These are phyloP conservation scores for Drosophila cracens DNA, from an alignment of 2,888 invertebrate genomes.

Conservation along the genomic window DNA sequence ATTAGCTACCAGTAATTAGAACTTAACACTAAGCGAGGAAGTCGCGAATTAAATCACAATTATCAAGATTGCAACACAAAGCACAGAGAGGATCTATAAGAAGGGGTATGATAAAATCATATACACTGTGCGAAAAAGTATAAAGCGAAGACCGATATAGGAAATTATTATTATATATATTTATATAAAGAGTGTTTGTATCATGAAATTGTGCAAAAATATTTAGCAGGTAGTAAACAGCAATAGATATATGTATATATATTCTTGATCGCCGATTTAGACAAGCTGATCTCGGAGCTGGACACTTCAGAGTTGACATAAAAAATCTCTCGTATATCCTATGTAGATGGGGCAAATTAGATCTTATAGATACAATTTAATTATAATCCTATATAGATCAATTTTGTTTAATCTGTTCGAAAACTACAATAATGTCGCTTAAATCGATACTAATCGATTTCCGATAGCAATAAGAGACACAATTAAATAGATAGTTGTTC, in stretches of 20 bases:
- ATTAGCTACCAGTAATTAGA: slow-evolving; percentile 26
- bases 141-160: neutral
- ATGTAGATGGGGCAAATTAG: too few relatives aligned
- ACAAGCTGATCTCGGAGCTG: neutral
- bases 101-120: neutral
- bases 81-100: neutral
- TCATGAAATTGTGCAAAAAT: too few relatives aligned
- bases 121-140: too few relatives aligned
- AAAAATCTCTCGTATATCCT: neutral
- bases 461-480: neutral
- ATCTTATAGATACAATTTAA: too few relatives aligned
- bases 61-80: neutral
- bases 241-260: neutral
- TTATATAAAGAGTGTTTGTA: too few relatives aligned
- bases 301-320: neutral
- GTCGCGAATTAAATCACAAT: neutral
- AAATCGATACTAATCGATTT: neutral
- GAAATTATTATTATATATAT: too few relatives aligned
- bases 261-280: neutral
- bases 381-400: neutral
- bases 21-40: neutral
- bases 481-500: neutral
- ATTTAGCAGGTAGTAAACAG: neutral
- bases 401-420: neutral
- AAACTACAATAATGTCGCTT: neutral